A percentile compares a stretch with the other conserved stretches of the same genome.
Evolutionary conservation across 92 coral and sea anemone genomes (phyloP).

Genomic region (Anthopleura xanthogrammica): DNA sequence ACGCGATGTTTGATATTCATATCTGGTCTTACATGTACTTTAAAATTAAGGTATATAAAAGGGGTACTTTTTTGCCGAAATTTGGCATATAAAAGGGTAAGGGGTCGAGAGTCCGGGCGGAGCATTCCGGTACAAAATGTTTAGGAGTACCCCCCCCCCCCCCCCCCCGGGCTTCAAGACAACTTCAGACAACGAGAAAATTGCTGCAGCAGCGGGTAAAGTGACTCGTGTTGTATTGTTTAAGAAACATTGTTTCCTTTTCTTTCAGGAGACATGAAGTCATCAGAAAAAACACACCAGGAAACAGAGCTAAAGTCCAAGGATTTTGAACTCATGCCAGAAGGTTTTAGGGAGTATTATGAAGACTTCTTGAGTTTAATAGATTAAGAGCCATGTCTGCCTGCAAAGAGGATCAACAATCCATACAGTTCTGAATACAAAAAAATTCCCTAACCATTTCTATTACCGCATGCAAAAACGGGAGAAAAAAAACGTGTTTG

Average conservation of each 20-base stretch:
- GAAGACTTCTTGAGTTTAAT: conserved; percentile 51
- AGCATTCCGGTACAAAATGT: too few species aligned
- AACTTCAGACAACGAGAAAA: background rate
- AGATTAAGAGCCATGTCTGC: conserved; percentile 8
- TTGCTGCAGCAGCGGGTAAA: background rate
- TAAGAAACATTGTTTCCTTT: background rate
- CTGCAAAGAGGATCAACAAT: background rate
- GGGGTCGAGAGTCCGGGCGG: too few species aligned
- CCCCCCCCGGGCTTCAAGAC: too few species aligned
- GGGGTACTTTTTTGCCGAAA: too few species aligned
- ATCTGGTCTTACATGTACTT: too few species aligned
- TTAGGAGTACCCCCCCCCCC: too few species aligned
- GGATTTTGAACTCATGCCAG: conserved; percentile 59
- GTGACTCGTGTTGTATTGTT: too few species aligned
- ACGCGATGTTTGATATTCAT: too few species aligned
- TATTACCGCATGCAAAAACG: too few species aligned
- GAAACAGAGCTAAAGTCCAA: background rate
- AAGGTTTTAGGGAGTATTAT: conserved; percentile 52
- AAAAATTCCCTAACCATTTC: background rate
- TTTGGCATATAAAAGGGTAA: too few species aligned
- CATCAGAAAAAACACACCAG: background rate
- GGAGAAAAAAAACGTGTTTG: too few species aligned
- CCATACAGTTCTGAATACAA: background rate
- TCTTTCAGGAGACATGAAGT: background rate
- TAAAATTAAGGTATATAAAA: too few species aligned